Conservation (phyloP, 2,888 invertebrate species). For the Catocala nupta region DNA sequence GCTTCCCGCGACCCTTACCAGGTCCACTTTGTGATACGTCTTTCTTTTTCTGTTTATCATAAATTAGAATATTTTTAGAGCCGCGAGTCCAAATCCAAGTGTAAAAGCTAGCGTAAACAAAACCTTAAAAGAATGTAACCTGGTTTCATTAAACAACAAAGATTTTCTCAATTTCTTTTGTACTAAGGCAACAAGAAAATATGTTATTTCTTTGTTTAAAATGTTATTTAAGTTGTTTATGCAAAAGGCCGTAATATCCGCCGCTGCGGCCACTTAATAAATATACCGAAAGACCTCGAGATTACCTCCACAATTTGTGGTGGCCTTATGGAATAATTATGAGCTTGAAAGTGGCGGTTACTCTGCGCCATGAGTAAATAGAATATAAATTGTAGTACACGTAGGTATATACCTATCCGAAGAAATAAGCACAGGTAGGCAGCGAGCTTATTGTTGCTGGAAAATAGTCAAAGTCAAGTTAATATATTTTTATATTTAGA, state of each 20-base stretch:
- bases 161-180: conserved; percentile 24
- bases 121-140: background rate
- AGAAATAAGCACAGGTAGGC: too few species aligned
- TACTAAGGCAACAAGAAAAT: conserved; percentile 20
- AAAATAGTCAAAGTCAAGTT: too few species aligned
- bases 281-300: background rate
- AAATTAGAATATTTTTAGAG: too few species aligned
- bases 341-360: background rate
- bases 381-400: background rate
- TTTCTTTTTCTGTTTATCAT: too few species aligned
- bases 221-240: conserved; percentile 31
- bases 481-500: too few species aligned
- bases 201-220: conserved; percentile 23
- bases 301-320: conserved; percentile 14
- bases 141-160: background rate
- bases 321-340: conserved; percentile 11
- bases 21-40: too few species aligned
- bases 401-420: too few species aligned
- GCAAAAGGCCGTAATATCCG: conserved; percentile 37
- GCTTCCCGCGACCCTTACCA: too few species aligned
- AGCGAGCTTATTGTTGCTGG: too few species aligned
- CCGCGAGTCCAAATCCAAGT: too few species aligned
- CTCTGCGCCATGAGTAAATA: background rate
- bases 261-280: conserved; percentile 11
- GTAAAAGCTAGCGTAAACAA: too few species aligned